These are phyloP conservation scores for Dromas ardeola DNA, from an alignment of 2,113 vertebrate species.

Conservation along the genomic window DNA sequence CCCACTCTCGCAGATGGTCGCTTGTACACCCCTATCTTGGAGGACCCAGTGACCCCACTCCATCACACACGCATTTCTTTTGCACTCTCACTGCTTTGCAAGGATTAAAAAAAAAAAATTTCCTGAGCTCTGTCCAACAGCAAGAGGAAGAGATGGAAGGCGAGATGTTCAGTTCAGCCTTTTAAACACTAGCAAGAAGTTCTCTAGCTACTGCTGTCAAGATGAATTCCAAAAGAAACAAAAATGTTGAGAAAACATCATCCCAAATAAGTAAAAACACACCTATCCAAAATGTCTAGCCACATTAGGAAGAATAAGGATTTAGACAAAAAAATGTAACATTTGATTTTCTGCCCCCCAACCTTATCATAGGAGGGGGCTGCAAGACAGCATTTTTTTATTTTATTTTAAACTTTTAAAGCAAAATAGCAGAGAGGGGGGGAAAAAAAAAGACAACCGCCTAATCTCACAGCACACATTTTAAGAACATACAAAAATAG, in stretches of 20 bases:
- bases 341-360: background rate
- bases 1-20: background rate
- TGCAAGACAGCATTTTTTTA: background rate
- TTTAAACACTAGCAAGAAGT: background rate
- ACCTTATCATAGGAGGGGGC: background rate
- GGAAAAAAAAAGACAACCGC: background rate
- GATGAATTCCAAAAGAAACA: background rate
- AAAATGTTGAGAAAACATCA: background rate
- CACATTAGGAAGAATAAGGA: background rate
- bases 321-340: background rate
- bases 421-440: background rate
- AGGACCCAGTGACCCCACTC: background rate
- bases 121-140: background rate
- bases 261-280: background rate
- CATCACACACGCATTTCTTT: background rate
- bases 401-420: background rate
- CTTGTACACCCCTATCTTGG: background rate
- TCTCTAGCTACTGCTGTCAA: background rate
- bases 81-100: background rate
- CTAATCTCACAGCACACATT: conserved; percentile 46
- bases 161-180: background rate
- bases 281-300: conserved; percentile 10
- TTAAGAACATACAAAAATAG: conserved; percentile 42
- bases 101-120: background rate
- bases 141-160: background rate